Evolutionary conservation across 92 coral and sea anemone species (phyloP).

Genomic region (Pocillopora grandis): DNA sequence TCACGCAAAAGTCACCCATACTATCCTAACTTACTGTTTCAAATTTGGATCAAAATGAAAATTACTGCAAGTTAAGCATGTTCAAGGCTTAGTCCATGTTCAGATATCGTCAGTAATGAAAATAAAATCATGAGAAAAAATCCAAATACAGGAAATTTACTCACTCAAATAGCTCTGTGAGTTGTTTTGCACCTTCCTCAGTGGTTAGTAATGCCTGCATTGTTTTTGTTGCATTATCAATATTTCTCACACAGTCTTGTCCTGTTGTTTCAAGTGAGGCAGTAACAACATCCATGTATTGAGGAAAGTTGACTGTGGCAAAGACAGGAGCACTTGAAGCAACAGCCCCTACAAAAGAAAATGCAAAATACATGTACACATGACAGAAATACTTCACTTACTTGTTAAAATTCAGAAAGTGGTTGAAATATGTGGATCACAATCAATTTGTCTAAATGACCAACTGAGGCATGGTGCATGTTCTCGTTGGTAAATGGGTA

Average conservation of each 20-base stretch:
- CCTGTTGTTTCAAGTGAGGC: slow-evolving; percentile 95
- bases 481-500: too few species aligned
- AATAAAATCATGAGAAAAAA: background rate
- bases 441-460: too few species aligned
- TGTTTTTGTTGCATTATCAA: slow-evolving; percentile 80
- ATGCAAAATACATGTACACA: background rate
- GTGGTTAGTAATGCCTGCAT: slow-evolving; percentile 65
- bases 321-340: slow-evolving; percentile 96
- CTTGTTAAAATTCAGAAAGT: too few species aligned
- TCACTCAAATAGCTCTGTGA: slow-evolving; percentile 73
- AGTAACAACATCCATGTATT: slow-evolving; percentile 91
- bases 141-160: background rate
- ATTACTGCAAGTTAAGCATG: too few species aligned
- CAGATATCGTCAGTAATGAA: too few species aligned
- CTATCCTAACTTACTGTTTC: too few species aligned
- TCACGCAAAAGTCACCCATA: too few species aligned
- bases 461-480: too few species aligned
- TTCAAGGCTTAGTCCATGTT: too few species aligned
- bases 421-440: too few species aligned
- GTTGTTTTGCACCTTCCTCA: slow-evolving; percentile 70
- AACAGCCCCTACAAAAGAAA: slow-evolving; percentile 74
- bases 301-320: slow-evolving; percentile 82
- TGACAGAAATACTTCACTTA: background rate
- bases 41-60: too few species aligned
- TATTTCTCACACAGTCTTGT: slow-evolving; percentile 70